Conservation (phyloP, 35 echinoderm and acorn worm species). For the Apostichopus parvimensis region DNA sequence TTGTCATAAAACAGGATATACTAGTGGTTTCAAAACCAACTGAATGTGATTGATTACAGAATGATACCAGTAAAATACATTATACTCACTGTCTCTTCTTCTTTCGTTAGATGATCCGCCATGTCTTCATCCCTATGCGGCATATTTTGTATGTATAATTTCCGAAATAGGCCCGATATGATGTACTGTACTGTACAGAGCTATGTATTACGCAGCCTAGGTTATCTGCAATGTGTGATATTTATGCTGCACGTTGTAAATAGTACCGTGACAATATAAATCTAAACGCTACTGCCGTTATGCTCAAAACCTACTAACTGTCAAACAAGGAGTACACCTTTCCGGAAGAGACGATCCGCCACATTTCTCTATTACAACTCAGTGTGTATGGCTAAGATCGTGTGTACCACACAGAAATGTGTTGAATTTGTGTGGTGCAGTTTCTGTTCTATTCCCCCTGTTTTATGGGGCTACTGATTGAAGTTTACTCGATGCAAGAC, state of each 20-base stretch:
- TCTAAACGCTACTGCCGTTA: not conserved
- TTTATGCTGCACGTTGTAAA: not conserved
- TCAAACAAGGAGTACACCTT: not conserved
- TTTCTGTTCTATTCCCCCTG: too few relatives aligned
- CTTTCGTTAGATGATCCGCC: conserved; percentile 38
- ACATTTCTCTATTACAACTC: too few relatives aligned
- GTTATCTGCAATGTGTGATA: not conserved
- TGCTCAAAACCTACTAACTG: not conserved
- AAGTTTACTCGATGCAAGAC: too few relatives aligned
- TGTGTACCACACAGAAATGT: too few relatives aligned
- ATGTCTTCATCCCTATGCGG: conserved; percentile 41
- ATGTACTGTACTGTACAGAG: too few relatives aligned
- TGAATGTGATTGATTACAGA: not conserved
- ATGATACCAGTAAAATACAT: not conserved
- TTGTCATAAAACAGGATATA: not conserved
- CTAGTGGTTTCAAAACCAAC: not conserved
- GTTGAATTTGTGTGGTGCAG: too few relatives aligned
- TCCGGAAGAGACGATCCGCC: not conserved
- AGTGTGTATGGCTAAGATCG: too few relatives aligned
- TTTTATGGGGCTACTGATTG: too few relatives aligned
- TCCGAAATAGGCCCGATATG: not conserved
- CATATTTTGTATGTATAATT: conserved; percentile 7
- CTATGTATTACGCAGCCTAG: not conserved
- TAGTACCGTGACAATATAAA: not conserved
- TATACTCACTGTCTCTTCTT: conserved; percentile 40